Percentiles rank a stretch among this genome's conserved stretches.
Evolutionary conservation across 2,888 invertebrate species (phyloP).

Genomic region (Drosophila basisetae): DNA sequence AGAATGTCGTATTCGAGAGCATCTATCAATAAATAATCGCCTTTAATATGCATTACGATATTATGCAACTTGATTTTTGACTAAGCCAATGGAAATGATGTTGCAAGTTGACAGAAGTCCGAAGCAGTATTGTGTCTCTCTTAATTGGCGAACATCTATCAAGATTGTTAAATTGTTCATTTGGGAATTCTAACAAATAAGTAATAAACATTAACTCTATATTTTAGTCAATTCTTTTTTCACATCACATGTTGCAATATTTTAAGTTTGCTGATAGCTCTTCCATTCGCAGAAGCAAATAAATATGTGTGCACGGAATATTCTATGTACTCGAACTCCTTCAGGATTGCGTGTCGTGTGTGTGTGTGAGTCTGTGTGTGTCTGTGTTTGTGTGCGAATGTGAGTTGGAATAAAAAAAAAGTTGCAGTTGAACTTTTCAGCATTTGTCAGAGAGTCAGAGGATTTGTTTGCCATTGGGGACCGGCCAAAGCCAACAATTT

Average conservation of each 20-base stretch:
- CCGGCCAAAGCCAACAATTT: slow-evolving; percentile 62
- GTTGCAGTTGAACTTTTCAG: slow-evolving; percentile 76
- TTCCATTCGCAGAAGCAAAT: slow-evolving; percentile 14
- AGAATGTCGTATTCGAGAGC: slow-evolving; percentile 4
- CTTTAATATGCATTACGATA: background rate
- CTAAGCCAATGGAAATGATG: background rate
- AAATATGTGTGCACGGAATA: slow-evolving; percentile 32
- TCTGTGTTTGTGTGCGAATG: background rate
- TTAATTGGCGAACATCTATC: background rate
- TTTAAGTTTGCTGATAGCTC: slow-evolving; percentile 31
- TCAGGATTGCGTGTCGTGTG: slow-evolving; percentile 22
- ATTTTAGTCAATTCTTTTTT: background rate
- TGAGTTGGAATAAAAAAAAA: slow-evolving; percentile 34
- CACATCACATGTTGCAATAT: slow-evolving; percentile 5
- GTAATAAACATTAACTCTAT: background rate
- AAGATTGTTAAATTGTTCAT: background rate
- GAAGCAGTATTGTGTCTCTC: background rate
- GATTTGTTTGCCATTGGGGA: slow-evolving; percentile 77
- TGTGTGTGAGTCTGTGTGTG: slow-evolving; percentile 12
- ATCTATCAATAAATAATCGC: slow-evolving; percentile 10
- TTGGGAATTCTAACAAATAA: background rate
- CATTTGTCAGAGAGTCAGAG: slow-evolving; percentile 79
- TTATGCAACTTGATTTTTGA: background rate
- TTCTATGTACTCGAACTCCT: slow-evolving; percentile 39
- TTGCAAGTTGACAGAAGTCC: background rate